Evolutionary conservation across 2,113 vertebrate genomes (phyloP).

Genomic region (Atrichornis clamosus): DNA sequence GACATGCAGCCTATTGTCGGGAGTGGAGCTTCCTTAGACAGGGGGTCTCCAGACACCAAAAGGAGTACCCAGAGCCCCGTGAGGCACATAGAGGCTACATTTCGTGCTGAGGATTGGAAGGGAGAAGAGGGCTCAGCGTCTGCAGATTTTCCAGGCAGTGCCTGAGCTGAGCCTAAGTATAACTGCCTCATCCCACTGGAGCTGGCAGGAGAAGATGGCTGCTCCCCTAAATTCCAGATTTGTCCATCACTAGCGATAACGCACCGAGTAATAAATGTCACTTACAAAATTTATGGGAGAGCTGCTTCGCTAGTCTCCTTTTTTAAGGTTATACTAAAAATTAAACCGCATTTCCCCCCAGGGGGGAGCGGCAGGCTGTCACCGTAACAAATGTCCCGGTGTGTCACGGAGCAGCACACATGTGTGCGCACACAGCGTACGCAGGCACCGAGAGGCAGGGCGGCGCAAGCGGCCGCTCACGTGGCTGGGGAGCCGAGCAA

Average conservation of each 20-base stretch:
- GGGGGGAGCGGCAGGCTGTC: conserved; percentile 1
- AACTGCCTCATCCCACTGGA: rapidly evolving
- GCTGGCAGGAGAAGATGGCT: neutral
- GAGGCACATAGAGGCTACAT: rapidly evolving
- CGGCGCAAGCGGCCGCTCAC: neutral
- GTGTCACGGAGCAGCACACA: neutral
- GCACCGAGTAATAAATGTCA: neutral
- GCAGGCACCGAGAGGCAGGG: neutral
- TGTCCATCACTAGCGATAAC: neutral
- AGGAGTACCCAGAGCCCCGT: neutral
- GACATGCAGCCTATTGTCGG: rapidly evolving
- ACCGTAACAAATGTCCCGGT: neutral
- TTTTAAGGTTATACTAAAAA: conserved; percentile 66
- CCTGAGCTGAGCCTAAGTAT: neutral
- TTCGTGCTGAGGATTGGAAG: neutral
- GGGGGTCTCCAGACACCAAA: neutral
- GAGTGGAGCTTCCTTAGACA: neutral
- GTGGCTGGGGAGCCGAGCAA: neutral
- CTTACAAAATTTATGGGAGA: conserved; percentile 50
- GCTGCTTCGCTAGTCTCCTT: conserved; percentile 6
- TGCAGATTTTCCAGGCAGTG: neutral
- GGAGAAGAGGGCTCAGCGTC: neutral
- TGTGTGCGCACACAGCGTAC: neutral
- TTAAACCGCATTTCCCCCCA: conserved; percentile 9
- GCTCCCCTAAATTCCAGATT: neutral